These are phyloP conservation scores for Oryzias celebensis DNA, from an alignment of 2,113 vertebrate species.

Conservation along the genomic window DNA sequence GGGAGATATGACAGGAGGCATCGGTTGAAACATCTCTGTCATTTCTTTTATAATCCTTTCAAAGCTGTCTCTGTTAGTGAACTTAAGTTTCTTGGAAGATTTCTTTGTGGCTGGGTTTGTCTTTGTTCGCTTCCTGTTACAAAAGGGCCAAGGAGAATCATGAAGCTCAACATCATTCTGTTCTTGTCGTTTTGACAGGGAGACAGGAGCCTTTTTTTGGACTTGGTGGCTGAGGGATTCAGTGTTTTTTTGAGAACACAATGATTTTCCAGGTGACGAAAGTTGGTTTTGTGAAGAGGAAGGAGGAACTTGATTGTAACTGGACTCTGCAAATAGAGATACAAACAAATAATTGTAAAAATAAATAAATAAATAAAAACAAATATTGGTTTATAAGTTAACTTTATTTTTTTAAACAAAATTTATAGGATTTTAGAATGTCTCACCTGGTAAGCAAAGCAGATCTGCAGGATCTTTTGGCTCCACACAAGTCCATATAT, in stretches of 20 bases:
- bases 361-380: not conserved
- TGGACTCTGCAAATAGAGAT: slow-evolving; percentile 41
- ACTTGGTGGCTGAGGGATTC: not conserved
- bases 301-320: not conserved
- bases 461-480: slow-evolving; percentile 34
- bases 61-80: not conserved
- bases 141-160: not conserved
- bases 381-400: not conserved
- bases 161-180: slow-evolving; percentile 8
- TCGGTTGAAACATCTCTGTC: slow-evolving; percentile 76
- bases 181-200: not conserved
- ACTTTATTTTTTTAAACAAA: not conserved
- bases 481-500: slow-evolving; percentile 89
- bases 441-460: slow-evolving; percentile 45
- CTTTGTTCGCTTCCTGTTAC: slow-evolving; percentile 7
- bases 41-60: slow-evolving; percentile 21
- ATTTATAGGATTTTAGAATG: not conserved
- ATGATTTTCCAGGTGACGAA: not conserved
- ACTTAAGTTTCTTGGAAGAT: slow-evolving; percentile 5
- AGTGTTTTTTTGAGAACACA: not conserved
- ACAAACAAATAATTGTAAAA: not conserved
- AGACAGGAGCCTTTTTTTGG: not conserved
- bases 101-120: slow-evolving; percentile 7
- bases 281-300: slow-evolving; percentile 19
- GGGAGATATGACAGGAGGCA: slow-evolving; percentile 86